Base-by-base conservation (phyloP, 2,113 vertebrate species). In the Chlamydotis undulata region DNA sequence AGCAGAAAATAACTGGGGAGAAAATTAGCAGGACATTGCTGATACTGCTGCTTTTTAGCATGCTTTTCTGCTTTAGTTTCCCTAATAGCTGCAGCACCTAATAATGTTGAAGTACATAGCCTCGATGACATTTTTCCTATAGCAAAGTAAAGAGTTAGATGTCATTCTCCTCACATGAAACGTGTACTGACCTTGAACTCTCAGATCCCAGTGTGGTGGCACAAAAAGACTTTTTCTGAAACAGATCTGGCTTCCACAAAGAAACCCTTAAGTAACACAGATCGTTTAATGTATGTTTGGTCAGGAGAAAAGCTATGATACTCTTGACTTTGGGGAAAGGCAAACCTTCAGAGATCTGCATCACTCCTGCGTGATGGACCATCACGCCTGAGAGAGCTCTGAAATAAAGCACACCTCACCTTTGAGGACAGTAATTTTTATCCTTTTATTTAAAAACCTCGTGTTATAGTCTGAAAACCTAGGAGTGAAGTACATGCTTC, bases 361-460 rank as follows among this genome's bases (percentile, higher is more conserved):
- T 56, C 4, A 1, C 14, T 65, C 33, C 33, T 21, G 13, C 0
- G 0, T 61, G 55, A 18, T 7, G 31, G 12, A 25, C 19, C 19
- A 9, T 18, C 0, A 0, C 43, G 19, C 19, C 63, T 52, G 29
- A 82, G 31, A 74, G 22, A 47, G 31, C 39, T 55, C 47, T 63
- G 41, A 83, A 70, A 18, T 9, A 74, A 96, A 87, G 24, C 18
- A 35, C 0, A 0, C 2, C n/a, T 61, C 39, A 45, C 56, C 49
- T 95, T 56, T 84, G 39, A 82, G 63, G 89, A 94, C 2, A 6
- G 14, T 4, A 4, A 29, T 50, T 63, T 35, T 13, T 18, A 39
- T 5, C 2, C 12, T 68, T 75, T 68, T 49, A 35, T 65, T 95
- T 82, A 61, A 24, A 60, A 89, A 81, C 8, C 5, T 50, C 22